Base-by-base conservation (phyloP, 2,888 invertebrate species). In the Acrobasis suavella region DNA sequence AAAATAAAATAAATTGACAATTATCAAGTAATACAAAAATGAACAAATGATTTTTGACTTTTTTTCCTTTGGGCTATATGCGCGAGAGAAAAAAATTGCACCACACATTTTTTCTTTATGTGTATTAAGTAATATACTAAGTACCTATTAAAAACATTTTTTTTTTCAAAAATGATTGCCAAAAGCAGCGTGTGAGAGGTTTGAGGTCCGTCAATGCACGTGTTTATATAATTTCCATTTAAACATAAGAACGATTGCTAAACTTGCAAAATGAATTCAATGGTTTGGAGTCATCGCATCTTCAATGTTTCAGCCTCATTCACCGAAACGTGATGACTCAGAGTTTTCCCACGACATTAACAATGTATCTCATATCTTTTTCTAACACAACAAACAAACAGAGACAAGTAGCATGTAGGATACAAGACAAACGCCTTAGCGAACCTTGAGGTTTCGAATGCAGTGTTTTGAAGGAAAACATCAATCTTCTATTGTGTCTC, bases 311-410 rank as follows among this genome's bases (percentile, higher is more conserved):
- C 75, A 73, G 72, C 69, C 2, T 32, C 32, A 32, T 32, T 32
- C 32, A 72, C 68, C 70, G 72, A 56, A 51, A 52, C 32, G 69
- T 64, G 70, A 72, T 87, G 85, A 86, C 74, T 86, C 82, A 85
- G 72, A 65, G 67, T 72, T 80, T 89, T 88, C 87, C 79, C 88
- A 87, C 83, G 82, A 69, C 64, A 65, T 56, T 16, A 66, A 86
- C 84, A 86, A 86, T 85, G 67, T 67, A 52, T 65, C 65, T 63
- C 51, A 62, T 64, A 39, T 76, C 79, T 67, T 67, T 63, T 51
- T 78, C 69, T 62, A 62, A 64, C 69, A 39, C 61, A 12, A 63
- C 59, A 42, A 56, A 55, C 14, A 54, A 67, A 75, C 64, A 64
- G 69, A 68, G 72, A 75, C 52, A 55, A 61, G 10, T 62, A 59